Evolutionary conservation across 1,140 invertebrate genomes (phyloP), one percentile per base, ranked within the genome.

Genomic region (Diuraphis noxia): DNA sequence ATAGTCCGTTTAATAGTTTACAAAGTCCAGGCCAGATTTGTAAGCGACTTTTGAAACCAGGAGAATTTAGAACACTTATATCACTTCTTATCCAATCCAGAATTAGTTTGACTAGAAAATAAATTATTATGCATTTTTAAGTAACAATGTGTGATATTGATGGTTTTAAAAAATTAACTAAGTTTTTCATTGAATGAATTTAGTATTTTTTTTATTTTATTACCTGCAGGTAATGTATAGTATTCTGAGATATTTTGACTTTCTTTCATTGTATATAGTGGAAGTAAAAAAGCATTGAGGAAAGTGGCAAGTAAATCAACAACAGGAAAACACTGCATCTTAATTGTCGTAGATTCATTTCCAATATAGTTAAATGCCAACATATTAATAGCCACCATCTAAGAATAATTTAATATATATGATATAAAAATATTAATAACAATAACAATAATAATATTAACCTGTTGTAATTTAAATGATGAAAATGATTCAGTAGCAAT

Each of bases 1-100:
- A 95, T n/a, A 97, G 94, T 92, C 94, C 95, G 93, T 97, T 97
- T 85, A 97, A 94, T 19, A 96, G 93, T 93, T 96, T 96, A 92
- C 96, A 96, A n/a, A 97, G 94, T 93, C 96, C 96, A 25, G 96
- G 95, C 97, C 97, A 97, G 92, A 97, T 96, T 95, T 96, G 96
- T 90, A 95, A 95, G 93, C 95, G 94, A 81, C 95, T 95, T 43
- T 94, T 94, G 94, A 97, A 96, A 90, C 96, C 95, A 52, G 94
- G 93, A 93, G 95, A 94, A 46, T 95, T 93, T 56, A 97, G 93
- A 92, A 95, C 93, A 82, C 94, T 94, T 7, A 95, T 95, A 92
- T 96, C 95, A 72, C 95, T 94, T 92, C 94, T 93, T 90, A 97
- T 94, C 96, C 96, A 97, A 92, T 96, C 95, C 93, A 97, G 94